Base-by-base conservation (phyloP, 1,140 invertebrate species). In the Brachionus sp. region DNA sequence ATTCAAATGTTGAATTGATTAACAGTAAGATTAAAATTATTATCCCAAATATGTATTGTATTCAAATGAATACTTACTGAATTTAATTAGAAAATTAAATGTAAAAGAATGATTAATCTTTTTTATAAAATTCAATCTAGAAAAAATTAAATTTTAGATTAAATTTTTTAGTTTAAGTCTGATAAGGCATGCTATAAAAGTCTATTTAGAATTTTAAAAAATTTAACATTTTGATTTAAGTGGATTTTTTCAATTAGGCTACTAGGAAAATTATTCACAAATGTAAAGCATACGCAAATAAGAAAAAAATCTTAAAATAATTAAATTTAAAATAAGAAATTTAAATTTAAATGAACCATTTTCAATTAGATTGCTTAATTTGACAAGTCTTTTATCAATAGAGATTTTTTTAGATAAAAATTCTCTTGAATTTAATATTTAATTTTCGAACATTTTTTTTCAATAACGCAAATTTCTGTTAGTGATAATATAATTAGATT, bases 371-470 rank as follows among this genome's bases (percentile, higher is more conserved):
- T 50, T 50, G 44, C 44, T 16, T 50, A 50, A 50, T 50, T 50
- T 50, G 5, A 50, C 13, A 57, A 23, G 16, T 57, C 39, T 57
- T 57, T 57, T 57, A 57, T 57, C 9, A 57, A 57, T 57, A 57
- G 50, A 57, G 50, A 57, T 57, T 23, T 57, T 50, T 50, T 57
- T 57, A 57, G 50, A 57, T 57, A 57, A 57, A 57, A 57, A 57
- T 19, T 3, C 50, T 57, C 19, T 57, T 57, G 16, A 57, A 50
- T 5, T 50, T 13, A 12, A 50, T 9, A n/a, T n/a, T n/a, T n/a
- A n/a, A 57, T 57, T 57, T 57, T 19, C 50, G 7, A 57, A 19
- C 9, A 23, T 19, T 57, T 57, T 23, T 19, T 57, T 57, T 57
- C 16, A 9, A 57, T 23, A 57, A 19, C 16, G 50, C 50, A 57